Percentiles rank a stretch among this genome's conserved stretches.
phyloP scores from a whole-genome alignment of 2,888 invertebrate genomes.

The Ariolimax columbianus region DNA sequence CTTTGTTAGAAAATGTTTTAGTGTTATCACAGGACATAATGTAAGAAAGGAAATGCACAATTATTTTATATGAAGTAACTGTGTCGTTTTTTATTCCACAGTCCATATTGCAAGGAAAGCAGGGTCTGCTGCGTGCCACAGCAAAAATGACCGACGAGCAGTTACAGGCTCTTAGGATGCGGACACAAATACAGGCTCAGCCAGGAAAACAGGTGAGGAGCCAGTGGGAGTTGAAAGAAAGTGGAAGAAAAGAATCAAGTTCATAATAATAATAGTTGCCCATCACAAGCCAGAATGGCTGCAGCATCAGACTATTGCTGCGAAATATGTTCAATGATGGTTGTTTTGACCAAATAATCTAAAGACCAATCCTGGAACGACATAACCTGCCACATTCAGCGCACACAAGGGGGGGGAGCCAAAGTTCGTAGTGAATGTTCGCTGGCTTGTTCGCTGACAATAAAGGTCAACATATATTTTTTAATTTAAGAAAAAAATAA shows the following conservation, averaged over 20 bases:
- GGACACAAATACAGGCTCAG: conserved; percentile 49
- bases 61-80: conserved; percentile 1
- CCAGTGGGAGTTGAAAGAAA: not conserved
- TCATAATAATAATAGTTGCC: too few relatives aligned
- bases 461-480: not conserved
- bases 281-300: too few relatives aligned
- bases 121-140: conserved; percentile 48
- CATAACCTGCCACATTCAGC: too few relatives aligned
- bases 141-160: conserved; percentile 81
- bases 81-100: conserved; percentile 9
- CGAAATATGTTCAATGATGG: too few relatives aligned
- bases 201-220: conserved; percentile 51
- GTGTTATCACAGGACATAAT: not conserved
- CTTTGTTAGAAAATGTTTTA: too few relatives aligned
- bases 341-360: too few relatives aligned
- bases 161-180: conserved; percentile 82
- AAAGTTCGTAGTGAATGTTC: not conserved
- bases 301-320: too few relatives aligned
- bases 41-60: not conserved
- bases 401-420: too few relatives aligned
- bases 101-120: conserved; percentile 47
- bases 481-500: not conserved
- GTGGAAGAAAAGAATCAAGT: not conserved
- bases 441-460: not conserved
- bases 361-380: too few relatives aligned